Percentiles rank a stretch among this genome's conserved stretches.
These are phyloP conservation scores for Papilio xuthus DNA, from an alignment of 1,140 invertebrate species.

Conservation along the genomic window DNA sequence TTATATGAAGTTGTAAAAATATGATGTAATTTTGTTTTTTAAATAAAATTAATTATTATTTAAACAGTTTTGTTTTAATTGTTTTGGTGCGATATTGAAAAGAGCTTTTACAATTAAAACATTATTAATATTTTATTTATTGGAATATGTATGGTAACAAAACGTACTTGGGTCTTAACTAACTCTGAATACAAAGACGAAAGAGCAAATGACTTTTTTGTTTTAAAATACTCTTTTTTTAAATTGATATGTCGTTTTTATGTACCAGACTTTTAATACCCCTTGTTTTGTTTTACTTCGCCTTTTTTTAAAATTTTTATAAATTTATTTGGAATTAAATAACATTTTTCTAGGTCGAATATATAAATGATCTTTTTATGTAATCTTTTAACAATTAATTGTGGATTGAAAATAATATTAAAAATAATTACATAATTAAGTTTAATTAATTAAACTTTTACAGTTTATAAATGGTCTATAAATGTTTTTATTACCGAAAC, in stretches of 20 bases:
- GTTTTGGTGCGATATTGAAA: too few relatives aligned
- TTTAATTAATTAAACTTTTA: neutral
- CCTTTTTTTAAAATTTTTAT: neutral
- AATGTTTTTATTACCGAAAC: neutral
- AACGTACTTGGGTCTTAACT: neutral
- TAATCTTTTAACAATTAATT: neutral
- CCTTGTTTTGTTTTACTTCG: neutral
- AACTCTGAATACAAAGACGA: neutral
- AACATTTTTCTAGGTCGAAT: neutral
- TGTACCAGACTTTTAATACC: neutral
- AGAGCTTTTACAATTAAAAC: too few relatives aligned
- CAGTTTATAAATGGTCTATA: slow-evolving; percentile 8
- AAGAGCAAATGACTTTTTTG: neutral
- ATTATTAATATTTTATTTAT: too few relatives aligned
- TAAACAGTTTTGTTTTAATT: too few relatives aligned
- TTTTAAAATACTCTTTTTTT: neutral
- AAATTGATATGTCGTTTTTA: slow-evolving; percentile 6
- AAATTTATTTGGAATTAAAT: neutral
- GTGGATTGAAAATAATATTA: neutral
- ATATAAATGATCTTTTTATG: neutral
- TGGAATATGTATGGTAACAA: neutral
- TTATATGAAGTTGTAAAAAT: neutral
- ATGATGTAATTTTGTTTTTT: neutral
- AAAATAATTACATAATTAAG: neutral
- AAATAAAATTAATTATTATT: neutral